Evolutionary conservation across 2,797 vertebrate genomes (phyloP).

Genomic region (Enteromius afrohamiltoni): DNA sequence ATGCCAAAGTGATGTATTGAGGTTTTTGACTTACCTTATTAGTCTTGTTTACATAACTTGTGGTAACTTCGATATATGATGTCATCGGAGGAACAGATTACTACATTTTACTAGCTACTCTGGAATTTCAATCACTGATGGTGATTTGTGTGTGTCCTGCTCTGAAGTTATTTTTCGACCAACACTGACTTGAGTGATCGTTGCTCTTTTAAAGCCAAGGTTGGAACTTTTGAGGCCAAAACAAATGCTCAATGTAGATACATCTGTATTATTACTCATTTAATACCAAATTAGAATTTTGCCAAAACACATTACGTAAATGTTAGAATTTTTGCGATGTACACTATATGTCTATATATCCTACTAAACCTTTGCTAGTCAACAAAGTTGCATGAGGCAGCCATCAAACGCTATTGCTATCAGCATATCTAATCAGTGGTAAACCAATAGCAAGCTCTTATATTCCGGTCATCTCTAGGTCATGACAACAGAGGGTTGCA

Average conservation of each 20-base stretch:
- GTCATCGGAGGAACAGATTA: not conserved
- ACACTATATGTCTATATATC: not conserved
- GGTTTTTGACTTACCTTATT: constrained; percentile 29
- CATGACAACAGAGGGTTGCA: not conserved
- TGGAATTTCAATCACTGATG: constrained; percentile 4
- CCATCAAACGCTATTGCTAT: not conserved
- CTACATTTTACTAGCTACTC: not conserved
- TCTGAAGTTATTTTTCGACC: not conserved
- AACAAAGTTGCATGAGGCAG: not conserved
- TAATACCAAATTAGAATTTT: not conserved
- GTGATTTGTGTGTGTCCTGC: constrained; percentile 8
- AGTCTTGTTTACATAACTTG: not conserved
- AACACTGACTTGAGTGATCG: not conserved
- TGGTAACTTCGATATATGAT: not conserved
- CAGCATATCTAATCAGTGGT: not conserved
- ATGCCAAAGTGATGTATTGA: constrained; percentile 6
- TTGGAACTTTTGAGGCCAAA: not conserved
- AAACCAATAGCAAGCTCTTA: not conserved
- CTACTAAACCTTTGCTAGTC: too few species aligned
- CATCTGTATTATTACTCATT: not conserved
- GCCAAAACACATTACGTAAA: not conserved
- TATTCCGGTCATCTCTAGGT: constrained; percentile 22
- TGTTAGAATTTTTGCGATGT: not conserved
- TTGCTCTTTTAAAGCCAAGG: constrained; percentile 14
- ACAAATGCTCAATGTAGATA: not conserved